These are phyloP conservation scores for Falcaria lacertinaria DNA, from an alignment of 2,888 invertebrate species.

Conservation along the genomic window DNA sequence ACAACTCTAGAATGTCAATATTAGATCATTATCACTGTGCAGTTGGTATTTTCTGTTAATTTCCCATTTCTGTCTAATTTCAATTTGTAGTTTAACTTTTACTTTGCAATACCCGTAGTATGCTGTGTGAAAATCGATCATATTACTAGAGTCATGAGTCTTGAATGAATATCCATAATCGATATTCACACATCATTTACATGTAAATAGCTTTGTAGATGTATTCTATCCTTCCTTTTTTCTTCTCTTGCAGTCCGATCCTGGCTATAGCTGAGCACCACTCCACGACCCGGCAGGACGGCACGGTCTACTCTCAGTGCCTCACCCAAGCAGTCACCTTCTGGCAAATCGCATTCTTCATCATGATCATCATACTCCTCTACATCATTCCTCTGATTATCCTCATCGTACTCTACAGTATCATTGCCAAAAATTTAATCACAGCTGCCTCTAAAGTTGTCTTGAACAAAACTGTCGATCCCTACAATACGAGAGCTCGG, in stretches of 20 bases:
- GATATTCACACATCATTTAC: slow-evolving; percentile 3
- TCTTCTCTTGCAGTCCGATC: slow-evolving; percentile 86
- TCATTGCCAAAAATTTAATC: slow-evolving; percentile 91
- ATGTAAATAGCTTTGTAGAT: slow-evolving; percentile 19
- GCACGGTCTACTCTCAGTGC: slow-evolving; percentile 85
- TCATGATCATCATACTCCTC: slow-evolving; percentile 88
- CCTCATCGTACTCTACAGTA: slow-evolving; percentile 88
- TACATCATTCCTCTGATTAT: slow-evolving; percentile 90
- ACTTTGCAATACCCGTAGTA: background rate
- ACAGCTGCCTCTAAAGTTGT: slow-evolving; percentile 83
- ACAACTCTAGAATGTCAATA: too few relatives aligned
- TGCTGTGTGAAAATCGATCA: background rate
- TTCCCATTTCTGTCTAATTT: background rate
- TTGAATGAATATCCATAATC: background rate
- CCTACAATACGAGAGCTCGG: slow-evolving; percentile 84
- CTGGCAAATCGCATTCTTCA: slow-evolving; percentile 89
- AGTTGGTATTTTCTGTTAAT: background rate
- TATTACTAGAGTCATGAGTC: background rate
- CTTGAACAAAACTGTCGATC: slow-evolving; percentile 85
- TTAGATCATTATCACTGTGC: background rate
- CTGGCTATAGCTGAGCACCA: slow-evolving; percentile 87
- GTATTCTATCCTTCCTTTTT: slow-evolving; percentile 19
- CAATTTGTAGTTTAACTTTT: background rate
- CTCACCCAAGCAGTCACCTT: slow-evolving; percentile 87
- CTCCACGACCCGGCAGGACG: slow-evolving; percentile 84